These are phyloP conservation scores for Euura saliciscinereae DNA, from an alignment of 1,140 invertebrate genomes.

Conservation along the genomic window DNA sequence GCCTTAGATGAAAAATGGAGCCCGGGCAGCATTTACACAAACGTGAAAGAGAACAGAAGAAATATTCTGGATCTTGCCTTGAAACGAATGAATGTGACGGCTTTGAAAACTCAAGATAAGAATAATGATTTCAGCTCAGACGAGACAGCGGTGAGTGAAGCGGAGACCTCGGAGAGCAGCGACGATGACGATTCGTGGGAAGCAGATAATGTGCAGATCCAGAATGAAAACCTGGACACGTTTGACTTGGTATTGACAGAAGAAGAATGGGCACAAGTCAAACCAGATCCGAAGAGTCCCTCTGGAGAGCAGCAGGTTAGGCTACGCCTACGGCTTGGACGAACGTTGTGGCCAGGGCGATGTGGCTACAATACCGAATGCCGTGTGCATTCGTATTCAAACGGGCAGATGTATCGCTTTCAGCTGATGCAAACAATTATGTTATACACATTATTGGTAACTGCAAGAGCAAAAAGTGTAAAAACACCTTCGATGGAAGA, in stretches of 20 bases:
- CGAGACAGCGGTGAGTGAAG: neutral
- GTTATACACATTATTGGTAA: neutral
- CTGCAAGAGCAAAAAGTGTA: neutral
- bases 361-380: neutral
- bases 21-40: neutral
- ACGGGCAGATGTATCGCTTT: neutral
- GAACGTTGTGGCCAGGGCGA: neutral
- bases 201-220: no score
- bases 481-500: no score
- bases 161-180: no score
- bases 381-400: slow-evolving; percentile 6
- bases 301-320: neutral
- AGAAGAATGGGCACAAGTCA: neutral
- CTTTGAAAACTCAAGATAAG: neutral
- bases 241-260: neutral
- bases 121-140: neutral
- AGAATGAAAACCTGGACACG: neutral
- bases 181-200: no score
- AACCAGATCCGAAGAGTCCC: neutral
- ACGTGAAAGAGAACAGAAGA: neutral
- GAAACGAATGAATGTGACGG: neutral
- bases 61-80: neutral
- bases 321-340: neutral
- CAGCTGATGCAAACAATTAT: neutral
- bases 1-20: neutral